A percentile compares a stretch with the other conserved stretches of the same genome.
Conservation (phyloP, 2,797 vertebrate genomes). For the Mastacembelus armatus region DNA sequence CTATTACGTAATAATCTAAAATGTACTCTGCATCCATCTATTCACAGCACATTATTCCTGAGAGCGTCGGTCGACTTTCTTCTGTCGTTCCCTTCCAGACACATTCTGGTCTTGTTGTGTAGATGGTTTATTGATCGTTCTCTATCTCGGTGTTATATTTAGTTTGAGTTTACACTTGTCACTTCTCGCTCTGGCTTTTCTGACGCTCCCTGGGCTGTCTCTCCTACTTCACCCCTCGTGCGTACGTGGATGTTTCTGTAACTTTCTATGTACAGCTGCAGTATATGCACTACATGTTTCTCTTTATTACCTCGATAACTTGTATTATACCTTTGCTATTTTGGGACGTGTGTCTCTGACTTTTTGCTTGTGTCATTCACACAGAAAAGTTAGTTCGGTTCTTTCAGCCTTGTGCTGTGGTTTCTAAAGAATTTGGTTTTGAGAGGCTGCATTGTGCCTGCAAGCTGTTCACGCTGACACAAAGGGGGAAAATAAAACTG, state of each 20-base stretch:
- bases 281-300: not conserved
- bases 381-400: not conserved
- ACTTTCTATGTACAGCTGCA: constrained; percentile 1
- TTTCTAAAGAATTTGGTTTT: too few relatives aligned
- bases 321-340: not conserved
- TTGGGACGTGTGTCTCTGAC: not conserved
- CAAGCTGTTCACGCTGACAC: too few relatives aligned
- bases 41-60: not conserved
- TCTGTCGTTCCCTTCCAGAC: not conserved
- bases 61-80: constrained; percentile 1
- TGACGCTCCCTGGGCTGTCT: constrained; percentile 13
- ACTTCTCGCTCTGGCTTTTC: constrained; percentile 17
- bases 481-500: too few relatives aligned
- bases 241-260: constrained; percentile 1
- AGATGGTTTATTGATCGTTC: constrained; percentile 25
- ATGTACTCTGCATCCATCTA: too few relatives aligned
- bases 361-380: not conserved
- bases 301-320: not conserved
- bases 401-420: not conserved
- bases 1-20: too few relatives aligned
- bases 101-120: constrained; percentile 11
- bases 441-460: too few relatives aligned
- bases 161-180: constrained; percentile 18
- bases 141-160: constrained; percentile 42
- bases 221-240: constrained; percentile 2